A percentile compares a stretch with the other conserved stretches of the same genome.
phyloP scores from a whole-genome alignment of 2,888 invertebrate genomes.

The Vesta saturnalis region DNA sequence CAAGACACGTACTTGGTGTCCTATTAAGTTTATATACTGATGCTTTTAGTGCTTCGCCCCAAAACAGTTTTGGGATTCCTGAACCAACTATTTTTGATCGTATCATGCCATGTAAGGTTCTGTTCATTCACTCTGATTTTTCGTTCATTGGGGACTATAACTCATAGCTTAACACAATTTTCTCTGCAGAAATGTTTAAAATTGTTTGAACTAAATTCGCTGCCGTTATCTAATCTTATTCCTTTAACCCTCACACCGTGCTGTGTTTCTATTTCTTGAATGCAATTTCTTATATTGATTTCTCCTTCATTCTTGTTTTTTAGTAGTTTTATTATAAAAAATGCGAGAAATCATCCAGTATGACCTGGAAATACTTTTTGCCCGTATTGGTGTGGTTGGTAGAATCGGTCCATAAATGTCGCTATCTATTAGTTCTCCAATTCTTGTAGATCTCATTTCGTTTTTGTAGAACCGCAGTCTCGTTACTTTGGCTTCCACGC shows the following conservation, averaged over 20 bases:
- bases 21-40: not conserved
- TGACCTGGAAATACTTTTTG: not conserved
- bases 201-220: not conserved
- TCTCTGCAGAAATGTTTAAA: not conserved
- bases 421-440: not conserved
- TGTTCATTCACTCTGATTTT: not conserved
- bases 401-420: not conserved
- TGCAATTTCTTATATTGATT: slow-evolving; percentile 37
- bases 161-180: not conserved
- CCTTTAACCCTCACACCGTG: not conserved
- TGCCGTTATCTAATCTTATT: not conserved
- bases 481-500: slow-evolving; percentile 2
- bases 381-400: not conserved
- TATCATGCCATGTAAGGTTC: slow-evolving; percentile 14
- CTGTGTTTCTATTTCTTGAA: not conserved
- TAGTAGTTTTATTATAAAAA: too few relatives aligned
- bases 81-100: slow-evolving; percentile 17
- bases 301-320: too few relatives aligned
- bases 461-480: not conserved
- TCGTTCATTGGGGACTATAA: slow-evolving; percentile 14
- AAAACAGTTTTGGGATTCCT: not conserved
- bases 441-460: not conserved
- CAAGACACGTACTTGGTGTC: not conserved
- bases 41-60: not conserved
- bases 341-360: not conserved